Evolutionary conservation across 2,888 invertebrate species (phyloP).

Genomic region (Chironomus tentans): DNA sequence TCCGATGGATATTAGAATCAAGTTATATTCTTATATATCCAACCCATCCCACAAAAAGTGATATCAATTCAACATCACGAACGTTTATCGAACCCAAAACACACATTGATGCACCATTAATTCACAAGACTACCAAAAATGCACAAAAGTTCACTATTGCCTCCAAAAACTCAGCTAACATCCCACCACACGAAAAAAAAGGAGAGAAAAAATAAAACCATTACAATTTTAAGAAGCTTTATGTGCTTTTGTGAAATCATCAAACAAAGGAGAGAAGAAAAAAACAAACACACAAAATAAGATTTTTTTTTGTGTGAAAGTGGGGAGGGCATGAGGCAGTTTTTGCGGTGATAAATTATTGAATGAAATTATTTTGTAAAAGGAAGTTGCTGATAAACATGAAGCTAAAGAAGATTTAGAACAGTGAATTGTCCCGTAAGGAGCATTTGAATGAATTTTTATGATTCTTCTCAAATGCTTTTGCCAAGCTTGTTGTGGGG

Average conservation of each 20-base stretch:
- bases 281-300: neutral
- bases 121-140: too few relatives aligned
- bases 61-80: too few relatives aligned
- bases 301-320: neutral
- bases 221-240: neutral
- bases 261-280: neutral
- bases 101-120: too few relatives aligned
- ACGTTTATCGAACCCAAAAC: too few relatives aligned
- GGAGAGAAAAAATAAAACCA: neutral
- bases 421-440: conserved; percentile 10
- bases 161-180: neutral
- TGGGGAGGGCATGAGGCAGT: neutral
- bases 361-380: conserved; percentile 11
- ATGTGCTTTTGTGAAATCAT: neutral
- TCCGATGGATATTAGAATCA: too few relatives aligned
- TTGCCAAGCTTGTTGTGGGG: neutral
- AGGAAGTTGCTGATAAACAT: conserved; percentile 16
- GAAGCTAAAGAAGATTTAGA: neutral
- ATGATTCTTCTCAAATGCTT: neutral
- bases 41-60: too few relatives aligned
- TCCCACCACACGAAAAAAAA: neutral
- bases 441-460: neutral
- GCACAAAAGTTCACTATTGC: neutral
- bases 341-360: conserved; percentile 16
- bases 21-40: too few relatives aligned